Percentiles rank a stretch among this genome's conserved stretches.
These are phyloP conservation scores for Cryptotermes secundus DNA, from an alignment of 1,140 invertebrate species.

Conservation along the genomic window DNA sequence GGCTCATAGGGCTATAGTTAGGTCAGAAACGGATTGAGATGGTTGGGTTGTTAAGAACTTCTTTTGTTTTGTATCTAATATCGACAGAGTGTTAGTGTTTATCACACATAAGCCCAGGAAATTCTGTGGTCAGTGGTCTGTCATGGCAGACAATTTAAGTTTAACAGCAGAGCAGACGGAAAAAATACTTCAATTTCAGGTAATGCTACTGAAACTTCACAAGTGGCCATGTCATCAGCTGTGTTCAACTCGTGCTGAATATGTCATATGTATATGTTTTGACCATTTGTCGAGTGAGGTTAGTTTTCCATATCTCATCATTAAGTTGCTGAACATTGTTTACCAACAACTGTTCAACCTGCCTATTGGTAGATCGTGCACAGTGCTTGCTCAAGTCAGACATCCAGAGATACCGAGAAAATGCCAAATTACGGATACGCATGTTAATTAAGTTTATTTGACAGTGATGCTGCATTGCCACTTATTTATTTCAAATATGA, in stretches of 20 bases:
- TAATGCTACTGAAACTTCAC: constrained; percentile 38
- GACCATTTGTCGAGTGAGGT: background rate
- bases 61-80: background rate
- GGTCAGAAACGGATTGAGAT: no score
- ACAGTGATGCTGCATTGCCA: no score
- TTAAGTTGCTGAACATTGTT: background rate
- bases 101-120: background rate
- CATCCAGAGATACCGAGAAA: no score
- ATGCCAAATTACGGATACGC: no score
- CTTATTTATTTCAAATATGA: no score
- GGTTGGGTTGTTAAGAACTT: background rate
- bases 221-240: background rate
- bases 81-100: background rate
- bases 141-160: constrained; percentile 41
- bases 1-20: no score
- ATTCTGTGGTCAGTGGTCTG: background rate
- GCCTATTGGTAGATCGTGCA: no score
- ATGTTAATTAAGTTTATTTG: no score
- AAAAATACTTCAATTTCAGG: constrained; percentile 79
- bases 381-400: no score
- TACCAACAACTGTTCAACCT: background rate
- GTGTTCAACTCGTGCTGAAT: background rate
- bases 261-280: background rate
- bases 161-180: constrained; percentile 71
- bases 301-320: background rate